These are phyloP conservation scores for Prinia subflava DNA, from an alignment of 2,113 vertebrate genomes.

Conservation along the genomic window DNA sequence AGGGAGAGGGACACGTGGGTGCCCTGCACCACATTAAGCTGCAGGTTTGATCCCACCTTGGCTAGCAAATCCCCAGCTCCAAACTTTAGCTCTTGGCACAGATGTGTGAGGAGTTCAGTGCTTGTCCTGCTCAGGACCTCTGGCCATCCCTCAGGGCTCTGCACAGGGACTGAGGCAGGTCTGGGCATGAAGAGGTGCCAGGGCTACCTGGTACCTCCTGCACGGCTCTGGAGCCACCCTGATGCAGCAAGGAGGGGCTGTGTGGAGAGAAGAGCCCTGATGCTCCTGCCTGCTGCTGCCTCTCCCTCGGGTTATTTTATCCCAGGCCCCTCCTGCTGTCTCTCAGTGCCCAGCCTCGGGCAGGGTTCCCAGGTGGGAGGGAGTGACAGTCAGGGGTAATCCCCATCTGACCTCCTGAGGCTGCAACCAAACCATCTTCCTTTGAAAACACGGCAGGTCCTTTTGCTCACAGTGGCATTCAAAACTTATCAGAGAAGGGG, in stretches of 20 bases:
- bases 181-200: not conserved
- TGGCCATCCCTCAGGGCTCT: not conserved
- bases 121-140: not conserved
- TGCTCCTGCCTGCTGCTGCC: not conserved
- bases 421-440: conserved; percentile 52
- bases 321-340: not conserved
- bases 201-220: not conserved
- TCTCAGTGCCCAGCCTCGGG: not conserved
- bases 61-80: not conserved
- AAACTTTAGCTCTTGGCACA: not conserved
- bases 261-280: not conserved
- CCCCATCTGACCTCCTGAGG: not conserved
- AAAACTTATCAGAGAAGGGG: not conserved
- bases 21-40: not conserved
- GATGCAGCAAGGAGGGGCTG: not conserved
- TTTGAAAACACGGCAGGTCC: conserved; percentile 43
- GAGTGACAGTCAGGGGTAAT: not conserved
- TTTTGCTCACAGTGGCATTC: conserved; percentile 62
- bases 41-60: not conserved
- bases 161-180: not conserved
- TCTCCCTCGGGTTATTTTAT: not conserved
- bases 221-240: not conserved
- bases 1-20: not conserved
- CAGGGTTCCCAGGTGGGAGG: not conserved
- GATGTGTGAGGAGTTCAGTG: not conserved